Percentiles rank a stretch among this genome's conserved stretches.
Conservation (phyloP, 2,888 invertebrate species). For the Leptopilina drosophilae region DNA sequence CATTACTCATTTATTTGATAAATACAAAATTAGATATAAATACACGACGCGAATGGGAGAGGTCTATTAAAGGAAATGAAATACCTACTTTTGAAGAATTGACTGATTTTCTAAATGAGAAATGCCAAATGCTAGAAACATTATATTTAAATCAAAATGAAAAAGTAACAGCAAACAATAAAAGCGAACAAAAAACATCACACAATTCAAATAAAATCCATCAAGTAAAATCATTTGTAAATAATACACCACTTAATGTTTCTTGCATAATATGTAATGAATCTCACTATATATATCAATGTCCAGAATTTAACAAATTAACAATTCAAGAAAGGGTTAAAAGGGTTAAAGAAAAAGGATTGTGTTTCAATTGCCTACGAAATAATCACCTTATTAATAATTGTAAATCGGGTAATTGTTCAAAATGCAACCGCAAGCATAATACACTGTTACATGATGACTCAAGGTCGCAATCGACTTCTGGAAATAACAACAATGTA, state of each 20-base stretch:
- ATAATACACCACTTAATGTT: background rate
- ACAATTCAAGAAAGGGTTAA: background rate
- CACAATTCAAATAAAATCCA: background rate
- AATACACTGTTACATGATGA: background rate
- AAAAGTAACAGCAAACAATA: background rate
- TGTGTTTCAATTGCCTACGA: background rate
- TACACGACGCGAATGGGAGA: constrained; percentile 54
- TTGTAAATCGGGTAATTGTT: background rate
- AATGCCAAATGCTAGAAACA: constrained; percentile 1
- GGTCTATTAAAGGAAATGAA: constrained; percentile 1
- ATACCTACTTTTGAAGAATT: background rate
- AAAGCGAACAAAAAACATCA: background rate
- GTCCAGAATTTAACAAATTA: background rate
- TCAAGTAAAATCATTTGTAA: background rate
- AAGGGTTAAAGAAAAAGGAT: background rate
- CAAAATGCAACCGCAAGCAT: background rate
- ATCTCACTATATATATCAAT: background rate
- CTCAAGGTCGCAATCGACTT: background rate
- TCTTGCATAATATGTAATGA: background rate
- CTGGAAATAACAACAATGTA: background rate
- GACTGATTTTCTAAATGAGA: background rate
- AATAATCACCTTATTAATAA: background rate
- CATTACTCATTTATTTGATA: constrained; percentile 56
- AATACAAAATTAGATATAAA: constrained; percentile 36
- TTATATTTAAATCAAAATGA: background rate